Evolutionary conservation across 2,113 vertebrate species (phyloP).

Genomic region (Pagrus major): DNA sequence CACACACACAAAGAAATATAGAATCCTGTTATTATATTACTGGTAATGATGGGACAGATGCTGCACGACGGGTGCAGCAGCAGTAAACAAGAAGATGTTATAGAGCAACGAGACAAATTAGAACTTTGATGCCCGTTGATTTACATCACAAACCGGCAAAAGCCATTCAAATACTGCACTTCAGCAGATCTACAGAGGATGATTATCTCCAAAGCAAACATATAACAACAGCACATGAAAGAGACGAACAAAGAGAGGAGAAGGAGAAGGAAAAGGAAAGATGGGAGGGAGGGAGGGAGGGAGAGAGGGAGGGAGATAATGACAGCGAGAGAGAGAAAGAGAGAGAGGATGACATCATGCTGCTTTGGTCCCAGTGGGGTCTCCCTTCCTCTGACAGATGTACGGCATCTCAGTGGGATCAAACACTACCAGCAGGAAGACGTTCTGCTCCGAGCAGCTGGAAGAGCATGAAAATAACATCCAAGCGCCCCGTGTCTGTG

Average conservation of each 20-base stretch:
- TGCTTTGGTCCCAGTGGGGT: slow-evolving; percentile 67
- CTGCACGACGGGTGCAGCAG: slow-evolving; percentile 7
- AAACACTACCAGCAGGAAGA: slow-evolving; percentile 71
- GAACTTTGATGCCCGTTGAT: slow-evolving; percentile 21
- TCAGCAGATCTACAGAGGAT: neutral
- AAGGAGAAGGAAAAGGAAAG: slow-evolving; percentile 3
- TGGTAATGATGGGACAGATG: neutral
- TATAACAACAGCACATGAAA: slow-evolving; percentile 1
- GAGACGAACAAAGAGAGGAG: neutral
- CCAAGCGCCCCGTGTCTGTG: slow-evolving; percentile 32
- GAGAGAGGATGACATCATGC: slow-evolving; percentile 67
- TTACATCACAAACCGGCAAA: slow-evolving; percentile 19
- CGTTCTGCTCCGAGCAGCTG: slow-evolving; percentile 64
- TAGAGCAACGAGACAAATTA: slow-evolving; percentile 7
- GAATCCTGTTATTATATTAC: slow-evolving; percentile 7
- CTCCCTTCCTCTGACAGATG: slow-evolving; percentile 67
- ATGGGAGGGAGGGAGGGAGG: neutral
- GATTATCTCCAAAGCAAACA: neutral
- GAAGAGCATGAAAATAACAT: slow-evolving; percentile 68
- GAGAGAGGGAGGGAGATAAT: slow-evolving; percentile 15
- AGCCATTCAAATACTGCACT: neutral
- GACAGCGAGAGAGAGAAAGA: too few species aligned
- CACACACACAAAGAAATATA: neutral
- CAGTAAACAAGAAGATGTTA: slow-evolving; percentile 1
- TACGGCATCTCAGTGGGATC: slow-evolving; percentile 71